Conservation (phyloP, 2,797 vertebrate species). For the Hylomyscus alleni region DNA sequence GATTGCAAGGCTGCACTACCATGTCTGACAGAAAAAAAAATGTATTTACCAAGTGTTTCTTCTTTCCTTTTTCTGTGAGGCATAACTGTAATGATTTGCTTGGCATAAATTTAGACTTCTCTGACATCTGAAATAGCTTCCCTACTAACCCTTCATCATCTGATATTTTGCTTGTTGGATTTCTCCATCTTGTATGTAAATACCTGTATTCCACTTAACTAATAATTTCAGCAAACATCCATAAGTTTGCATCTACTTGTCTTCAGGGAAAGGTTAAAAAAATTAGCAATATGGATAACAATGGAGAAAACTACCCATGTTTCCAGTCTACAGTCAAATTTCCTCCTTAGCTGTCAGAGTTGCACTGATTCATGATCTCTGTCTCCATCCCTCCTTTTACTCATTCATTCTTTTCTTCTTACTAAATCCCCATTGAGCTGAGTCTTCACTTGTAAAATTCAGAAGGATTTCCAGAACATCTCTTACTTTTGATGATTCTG, state of each 20-base stretch:
- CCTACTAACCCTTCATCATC: not conserved
- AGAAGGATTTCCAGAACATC: conserved; percentile 1
- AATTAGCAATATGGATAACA: not conserved
- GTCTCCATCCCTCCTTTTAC: not conserved
- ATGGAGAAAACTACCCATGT: not conserved
- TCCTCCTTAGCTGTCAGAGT: not conserved
- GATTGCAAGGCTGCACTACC: not conserved
- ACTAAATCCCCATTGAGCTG: not conserved
- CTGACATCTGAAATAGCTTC: not conserved
- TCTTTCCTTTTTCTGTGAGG: no score
- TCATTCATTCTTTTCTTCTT: not conserved
- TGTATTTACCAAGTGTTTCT: not conserved
- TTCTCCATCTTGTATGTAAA: not conserved
- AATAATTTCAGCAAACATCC: not conserved
- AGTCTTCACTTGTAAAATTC: not conserved
- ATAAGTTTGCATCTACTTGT: not conserved
- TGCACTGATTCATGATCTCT: no score
- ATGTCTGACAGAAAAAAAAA: not conserved
- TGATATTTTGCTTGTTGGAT: not conserved
- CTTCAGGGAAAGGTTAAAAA: not conserved
- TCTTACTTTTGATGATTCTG: not conserved
- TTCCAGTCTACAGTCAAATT: not conserved
- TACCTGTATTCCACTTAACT: not conserved
- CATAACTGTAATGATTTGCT: not conserved
- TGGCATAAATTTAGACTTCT: not conserved